A percentile compares a stretch with the other conserved stretches of the same genome.
Evolutionary conservation across 2,113 vertebrate genomes (phyloP).

Genomic region (Sialia sialis): DNA sequence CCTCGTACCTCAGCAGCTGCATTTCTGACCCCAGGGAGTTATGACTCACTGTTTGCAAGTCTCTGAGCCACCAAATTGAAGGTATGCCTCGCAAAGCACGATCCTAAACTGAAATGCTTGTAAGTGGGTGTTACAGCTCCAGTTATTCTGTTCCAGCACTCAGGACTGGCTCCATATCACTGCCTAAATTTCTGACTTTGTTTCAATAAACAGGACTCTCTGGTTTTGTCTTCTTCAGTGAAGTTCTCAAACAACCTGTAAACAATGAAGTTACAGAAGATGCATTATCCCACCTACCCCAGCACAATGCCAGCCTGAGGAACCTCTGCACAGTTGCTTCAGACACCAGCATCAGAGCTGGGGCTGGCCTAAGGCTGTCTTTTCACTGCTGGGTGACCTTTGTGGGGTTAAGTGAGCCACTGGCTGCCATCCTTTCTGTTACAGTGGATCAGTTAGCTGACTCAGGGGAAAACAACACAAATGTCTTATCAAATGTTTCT

Average conservation of each 20-base stretch:
- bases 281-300: not conserved
- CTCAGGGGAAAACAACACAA: not conserved
- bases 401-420: not conserved
- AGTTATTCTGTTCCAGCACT: not conserved
- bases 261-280: not conserved
- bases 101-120: not conserved
- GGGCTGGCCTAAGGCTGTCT: not conserved
- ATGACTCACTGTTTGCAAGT: constrained; percentile 54
- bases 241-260: not conserved
- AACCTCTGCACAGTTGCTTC: not conserved
- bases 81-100: not conserved
- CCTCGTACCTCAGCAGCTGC: constrained; percentile 38
- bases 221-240: not conserved
- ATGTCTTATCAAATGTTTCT: not conserved
- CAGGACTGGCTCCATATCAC: not conserved
- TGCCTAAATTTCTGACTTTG: not conserved
- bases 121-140: not conserved
- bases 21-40: constrained; percentile 8
- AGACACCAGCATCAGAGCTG: not conserved
- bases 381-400: not conserved
- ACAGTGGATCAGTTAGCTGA: not conserved
- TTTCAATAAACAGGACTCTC: not conserved
- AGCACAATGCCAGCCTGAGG: not conserved
- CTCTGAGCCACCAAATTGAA: constrained; percentile 15
- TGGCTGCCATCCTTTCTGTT: not conserved